Evolutionary conservation across 2,888 invertebrate genomes (phyloP), one percentile per base, ranked within the genome.

Genomic region (Deilephila porcellus): DNA sequence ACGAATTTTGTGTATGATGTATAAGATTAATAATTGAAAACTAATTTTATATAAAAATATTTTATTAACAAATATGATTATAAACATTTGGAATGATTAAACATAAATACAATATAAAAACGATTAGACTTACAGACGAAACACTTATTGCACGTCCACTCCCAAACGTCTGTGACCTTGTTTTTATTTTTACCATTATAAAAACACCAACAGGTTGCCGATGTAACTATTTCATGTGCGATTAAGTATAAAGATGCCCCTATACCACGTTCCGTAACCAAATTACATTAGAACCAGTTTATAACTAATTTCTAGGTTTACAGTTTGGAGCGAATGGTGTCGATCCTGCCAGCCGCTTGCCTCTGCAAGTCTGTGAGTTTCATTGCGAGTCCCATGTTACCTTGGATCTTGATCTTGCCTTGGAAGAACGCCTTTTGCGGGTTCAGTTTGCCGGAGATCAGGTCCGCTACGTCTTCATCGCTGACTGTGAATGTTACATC

Each of bases 391-490:
- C 98, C 99, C 97, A 99, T 98, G 89, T 99, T 99, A 53, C 99
- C 99, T 88, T 98, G 98, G 75, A 99, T 97, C 93, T 99, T 99
- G 74, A 98, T 96, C 92, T 99, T 99, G 20, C 99, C 99, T 91
- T 99, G 98, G 96, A 98, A 98, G 91, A 98, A 98, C 2, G 99
- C 99, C 90, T 98, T 98, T 89, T 99, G 99, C 0, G 98, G 98
- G 89, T 99, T 98, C 76, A 99, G 94, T 90, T 98, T 98, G 0
- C 99, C 99, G 1, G 97, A 96, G 84, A 99, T 97, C 73, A 99
- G 95, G 80, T 98, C 98, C 6, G 97, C 95, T 5, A 99, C 96
- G 87, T 99, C 98, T 0, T 96, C 97, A 87, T 99, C 99, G 84
- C 96, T 97, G 79, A 99, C 96, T 0, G 97, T 97, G 86, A 99